phyloP scores from a whole-genome alignment of 2,888 invertebrate species.

The Junonia oenone region DNA sequence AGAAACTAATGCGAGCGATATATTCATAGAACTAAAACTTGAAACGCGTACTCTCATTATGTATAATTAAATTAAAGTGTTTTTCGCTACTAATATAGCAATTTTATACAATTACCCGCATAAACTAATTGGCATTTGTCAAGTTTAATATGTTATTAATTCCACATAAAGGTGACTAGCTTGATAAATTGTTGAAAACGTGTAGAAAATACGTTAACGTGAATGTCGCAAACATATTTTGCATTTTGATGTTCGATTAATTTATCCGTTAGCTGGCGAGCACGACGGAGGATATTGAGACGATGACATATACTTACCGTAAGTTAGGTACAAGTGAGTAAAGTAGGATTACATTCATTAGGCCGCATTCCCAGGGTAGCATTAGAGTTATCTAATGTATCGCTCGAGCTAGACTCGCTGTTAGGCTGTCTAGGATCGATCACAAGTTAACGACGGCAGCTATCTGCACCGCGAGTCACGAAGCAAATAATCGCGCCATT shows the following conservation, averaged over 20 bases:
- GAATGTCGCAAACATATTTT: not conserved
- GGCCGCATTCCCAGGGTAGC: slow-evolving; percentile 4
- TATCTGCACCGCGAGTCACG: slow-evolving; percentile 35
- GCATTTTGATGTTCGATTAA: not conserved
- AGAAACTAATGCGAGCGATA: not conserved
- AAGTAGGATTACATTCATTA: slow-evolving; percentile 6
- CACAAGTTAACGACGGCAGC: slow-evolving; percentile 33
- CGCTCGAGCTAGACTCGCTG: slow-evolving; percentile 13
- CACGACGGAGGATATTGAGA: not conserved
- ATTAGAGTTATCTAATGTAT: slow-evolving; percentile 9
- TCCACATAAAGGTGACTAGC: slow-evolving; percentile 16
- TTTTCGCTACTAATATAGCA: slow-evolving; percentile 1
- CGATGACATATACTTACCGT: not conserved
- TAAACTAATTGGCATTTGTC: slow-evolving; percentile 10
- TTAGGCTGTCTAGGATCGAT: slow-evolving; percentile 26
- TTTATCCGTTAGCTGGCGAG: not conserved
- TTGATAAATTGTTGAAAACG: slow-evolving; percentile 5
- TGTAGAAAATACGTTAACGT: not conserved
- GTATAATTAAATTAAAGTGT: not conserved
- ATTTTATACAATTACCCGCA: not conserved
- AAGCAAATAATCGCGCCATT: slow-evolving; percentile 29
- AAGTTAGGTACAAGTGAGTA: not conserved
- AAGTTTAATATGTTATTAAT: slow-evolving; percentile 18
- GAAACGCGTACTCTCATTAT: not conserved
- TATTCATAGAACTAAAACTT: not conserved